Conservation (phyloP, 2,888 invertebrate genomes). For the Neoaliturus tenellus region DNA sequence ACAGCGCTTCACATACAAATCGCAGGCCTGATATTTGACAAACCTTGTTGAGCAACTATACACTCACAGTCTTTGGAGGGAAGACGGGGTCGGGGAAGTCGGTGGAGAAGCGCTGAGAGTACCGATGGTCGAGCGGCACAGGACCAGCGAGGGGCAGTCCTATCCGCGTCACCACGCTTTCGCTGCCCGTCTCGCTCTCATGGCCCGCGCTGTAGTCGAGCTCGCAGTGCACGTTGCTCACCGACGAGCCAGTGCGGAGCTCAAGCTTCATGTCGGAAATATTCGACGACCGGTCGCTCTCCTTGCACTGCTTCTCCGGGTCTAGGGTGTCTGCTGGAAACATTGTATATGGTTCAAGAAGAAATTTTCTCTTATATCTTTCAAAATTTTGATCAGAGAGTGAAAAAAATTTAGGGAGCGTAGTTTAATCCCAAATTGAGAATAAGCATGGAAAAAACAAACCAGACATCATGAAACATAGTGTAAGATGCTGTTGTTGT, state of each 20-base stretch:
- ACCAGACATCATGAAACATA: no score
- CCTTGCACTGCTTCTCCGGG: constrained; percentile 77
- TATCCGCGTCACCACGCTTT: constrained; percentile 74
- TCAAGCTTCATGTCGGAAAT: constrained; percentile 95
- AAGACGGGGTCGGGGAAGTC: constrained; percentile 88
- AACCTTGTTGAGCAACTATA: no score
- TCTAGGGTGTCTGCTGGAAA: constrained; percentile 74
- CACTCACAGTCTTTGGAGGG: constrained; percentile 79
- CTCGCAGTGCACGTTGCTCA: constrained; percentile 78
- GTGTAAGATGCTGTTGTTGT: no score
- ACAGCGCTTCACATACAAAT: no score
- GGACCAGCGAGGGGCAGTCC: constrained; percentile 87
- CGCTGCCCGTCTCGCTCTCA: constrained; percentile 79
- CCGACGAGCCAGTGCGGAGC: constrained; percentile 87
- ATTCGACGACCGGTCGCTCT: constrained; percentile 92
- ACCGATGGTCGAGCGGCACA: constrained; percentile 76
- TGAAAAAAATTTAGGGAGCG: no score
- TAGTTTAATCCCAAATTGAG: no score
- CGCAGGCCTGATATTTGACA: no score
- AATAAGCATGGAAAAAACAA: no score
- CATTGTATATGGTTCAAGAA: no score
- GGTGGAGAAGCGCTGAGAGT: constrained; percentile 79
- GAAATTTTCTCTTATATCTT: no score
- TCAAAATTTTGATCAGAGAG: no score
- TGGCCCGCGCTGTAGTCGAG: constrained; percentile 74